Conservation (phyloP, 1,140 invertebrate genomes). For the Lasaia peninsularis region DNA sequence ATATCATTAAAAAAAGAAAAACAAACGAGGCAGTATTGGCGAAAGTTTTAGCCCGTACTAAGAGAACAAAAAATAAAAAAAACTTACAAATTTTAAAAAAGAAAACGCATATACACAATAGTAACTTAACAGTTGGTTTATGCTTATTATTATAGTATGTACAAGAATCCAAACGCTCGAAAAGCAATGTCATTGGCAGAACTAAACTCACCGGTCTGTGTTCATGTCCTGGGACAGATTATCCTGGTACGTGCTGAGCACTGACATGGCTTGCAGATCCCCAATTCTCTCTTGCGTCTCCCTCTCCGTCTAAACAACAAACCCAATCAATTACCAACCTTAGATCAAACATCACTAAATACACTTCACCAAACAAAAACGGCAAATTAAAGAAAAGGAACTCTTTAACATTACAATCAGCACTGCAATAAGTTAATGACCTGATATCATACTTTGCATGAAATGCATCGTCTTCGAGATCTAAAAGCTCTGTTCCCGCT, state of each 20-base stretch:
- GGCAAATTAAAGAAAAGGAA: neutral
- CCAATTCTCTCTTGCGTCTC: constrained; percentile 51
- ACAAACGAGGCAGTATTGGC: too few species aligned
- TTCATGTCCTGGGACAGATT: constrained; percentile 75
- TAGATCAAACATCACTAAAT: neutral
- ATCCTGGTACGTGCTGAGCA: constrained; percentile 70
- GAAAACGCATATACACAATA: too few species aligned
- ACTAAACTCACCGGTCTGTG: constrained; percentile 70
- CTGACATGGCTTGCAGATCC: constrained; percentile 71
- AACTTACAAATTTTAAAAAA: too few species aligned
- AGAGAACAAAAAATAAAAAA: too few species aligned
- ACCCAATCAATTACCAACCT: constrained; percentile 26
- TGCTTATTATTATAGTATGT: too few species aligned
- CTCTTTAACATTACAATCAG: neutral
- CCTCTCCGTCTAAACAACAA: constrained; percentile 60
- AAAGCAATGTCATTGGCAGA: constrained; percentile 19
- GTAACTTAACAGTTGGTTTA: too few species aligned
- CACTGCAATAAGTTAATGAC: neutral
- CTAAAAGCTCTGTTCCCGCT: constrained; percentile 30
- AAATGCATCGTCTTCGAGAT: constrained; percentile 21
- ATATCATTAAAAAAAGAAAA: too few species aligned
- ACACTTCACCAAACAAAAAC: neutral
- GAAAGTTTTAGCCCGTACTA: too few species aligned
- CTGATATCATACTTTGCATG: constrained; percentile 29
- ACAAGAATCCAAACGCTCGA: neutral